Evolutionary conservation across 2,888 invertebrate genomes (phyloP), one percentile per base, ranked within the genome.

Genomic region (Coleophora deauratella): DNA sequence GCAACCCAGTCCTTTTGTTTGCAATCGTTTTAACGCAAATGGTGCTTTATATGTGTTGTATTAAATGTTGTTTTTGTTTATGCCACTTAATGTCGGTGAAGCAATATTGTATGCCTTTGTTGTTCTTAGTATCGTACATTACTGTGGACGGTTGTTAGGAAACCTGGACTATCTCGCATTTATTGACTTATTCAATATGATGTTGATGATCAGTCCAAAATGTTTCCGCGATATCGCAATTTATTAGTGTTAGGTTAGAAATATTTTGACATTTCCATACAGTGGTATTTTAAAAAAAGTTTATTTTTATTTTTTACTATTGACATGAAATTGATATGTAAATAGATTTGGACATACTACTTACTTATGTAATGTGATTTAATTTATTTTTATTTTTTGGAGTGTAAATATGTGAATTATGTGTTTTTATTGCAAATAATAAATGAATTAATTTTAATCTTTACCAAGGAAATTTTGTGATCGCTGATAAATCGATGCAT

Each of bases 341-440:
- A 21, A 21, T 21, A 6, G 3, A 21, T 21, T 21, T 21, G 21
- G 21, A 21, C 6, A 21, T 21, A 21, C 21, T 21, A 49, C 43
- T 58, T 55, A 55, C 62, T 62, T 54, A 66, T 76, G 74, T 81
- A 76, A 77, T 81, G 74, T 81, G 77, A 77, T 81, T 69, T 73
- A 69, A 67, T 73, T 76, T 70, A 31, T 9, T 70, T 66, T 67
- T 57, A 48, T 59, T 53, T 52, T 65, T 66, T 68, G 56, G 47
- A 11, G 61, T 85, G 84, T 84, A 82, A 77, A 84, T 85, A 82
- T 77, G 72, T 80, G 75, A 72, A 73, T 79, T 71, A 63, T 62
- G 63, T 66, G 73, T 72, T 69, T 76, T 66, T 61, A 64, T 55
- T 55, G 51, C 54, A 62, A 60, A 66, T 63, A 66, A 66, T 69